Evolutionary conservation across 2,113 vertebrate genomes (phyloP), one percentile per base, ranked within the genome.

Genomic region (Clarias gariepinus): DNA sequence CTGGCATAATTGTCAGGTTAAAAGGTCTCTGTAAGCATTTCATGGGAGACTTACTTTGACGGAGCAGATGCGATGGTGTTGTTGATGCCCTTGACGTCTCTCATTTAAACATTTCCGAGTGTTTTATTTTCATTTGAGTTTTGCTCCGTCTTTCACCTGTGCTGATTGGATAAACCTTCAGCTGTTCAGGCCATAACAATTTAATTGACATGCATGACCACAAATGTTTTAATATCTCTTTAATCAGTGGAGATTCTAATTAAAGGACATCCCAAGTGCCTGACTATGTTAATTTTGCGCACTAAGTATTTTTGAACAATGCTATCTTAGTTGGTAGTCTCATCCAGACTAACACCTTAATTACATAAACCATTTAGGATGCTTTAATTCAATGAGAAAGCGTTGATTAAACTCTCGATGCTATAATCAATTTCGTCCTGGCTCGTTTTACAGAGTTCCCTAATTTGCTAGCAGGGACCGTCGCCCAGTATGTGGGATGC

Each of bases 371-470:
- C 41, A 86, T 89, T 87, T 87, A 84, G 82, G 77, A 81, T 83
- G 85, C 83, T 85, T 71, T 86, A 89, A 87, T 87, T 89, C 86
- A 85, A 71, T 73, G 76, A 79, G 69, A 85, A 84, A 76, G 57
- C 58, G 81, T 83, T 87, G 85, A 89, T 90, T 90, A 86, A 82
- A 84, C 82, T 84, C 74, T 87, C 80, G 1, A 58, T 57, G 82
- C 55, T 53, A 7, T 85, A 88, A 90, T 88, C 79, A 82, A 85
- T 78, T 83, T 69, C 55, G 86, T 58, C 57, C 85, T 28, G 66
- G 36, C 55, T 87, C 61, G 77, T 85, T 87, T 87, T 69, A 84
- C 68, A 63, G 61, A 61, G 79, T 18, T 82, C 25, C 66, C 71
- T 73, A 73, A 81, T 89, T 90, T 84, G 57, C 76, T 71, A 30